Base-by-base conservation (phyloP, 2,113 vertebrate genomes). In the Percina caprodes region DNA sequence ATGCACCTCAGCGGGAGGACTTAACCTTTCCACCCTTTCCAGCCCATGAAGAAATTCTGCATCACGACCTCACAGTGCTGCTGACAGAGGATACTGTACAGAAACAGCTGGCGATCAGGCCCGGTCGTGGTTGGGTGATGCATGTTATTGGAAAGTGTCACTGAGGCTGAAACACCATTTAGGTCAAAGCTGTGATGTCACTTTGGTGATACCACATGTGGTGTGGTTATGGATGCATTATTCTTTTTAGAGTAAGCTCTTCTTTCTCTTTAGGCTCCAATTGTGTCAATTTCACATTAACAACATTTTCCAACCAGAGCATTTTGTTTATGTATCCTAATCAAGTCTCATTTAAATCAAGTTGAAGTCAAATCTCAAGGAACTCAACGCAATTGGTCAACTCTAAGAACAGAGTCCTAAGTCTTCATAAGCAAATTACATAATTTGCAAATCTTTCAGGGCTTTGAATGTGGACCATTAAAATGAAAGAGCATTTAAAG, bases 41-140 rank as follows among this genome's bases (percentile, higher is more conserved):
- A 71, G 52, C 62, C 46, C 74, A 70, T 86, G 86, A 91, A 89
- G 52, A 52, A 33, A 71, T 46, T 19, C 74, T 67, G 45, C 73
- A 77, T 72, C 55, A 35, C 48, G 69, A 58, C 49, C 55, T 76
- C 55, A 46, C 21, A 19, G 14, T 18, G 24, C 56, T 35, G 18
- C 23, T 21, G 55, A 35, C 10, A 49, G 67, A 61, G 42, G 65
- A 13, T 9, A 24, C 23, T 66, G 74, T 4, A 56, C 3, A 30
- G 61, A 72, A 69, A 72, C 48, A 79, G 61, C 45, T 75, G 74
- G 60, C 39, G 39, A 30, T 74, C 65, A 70, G n/a, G 10, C 39
- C 39, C 10, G 2, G 30, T 70, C 23, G 24, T 69, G 8, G 46
- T 6, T 66, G 10, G 59, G 39, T 58, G n/a, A 56, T 56, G 26